Percentiles rank a stretch among this genome's conserved stretches.
Conservation (phyloP, 2,797 vertebrate species). For the Triplophysa yarkandensis region DNA sequence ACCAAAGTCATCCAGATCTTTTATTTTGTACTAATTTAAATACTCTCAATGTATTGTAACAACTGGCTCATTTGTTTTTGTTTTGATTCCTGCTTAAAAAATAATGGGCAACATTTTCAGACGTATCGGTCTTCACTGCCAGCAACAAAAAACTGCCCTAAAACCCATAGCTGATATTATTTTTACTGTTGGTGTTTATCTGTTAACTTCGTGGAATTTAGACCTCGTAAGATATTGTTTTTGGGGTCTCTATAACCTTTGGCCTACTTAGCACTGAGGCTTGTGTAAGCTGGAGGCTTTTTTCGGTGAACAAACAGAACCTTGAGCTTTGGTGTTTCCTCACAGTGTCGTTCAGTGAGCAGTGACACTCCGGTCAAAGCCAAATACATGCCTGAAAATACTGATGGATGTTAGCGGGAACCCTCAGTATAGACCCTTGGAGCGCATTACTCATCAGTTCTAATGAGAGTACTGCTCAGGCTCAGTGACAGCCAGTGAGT, state of each 20-base stretch:
- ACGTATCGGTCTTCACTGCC: not conserved
- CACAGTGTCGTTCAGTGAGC: conserved; percentile 27
- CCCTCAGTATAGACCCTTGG: conserved; percentile 34
- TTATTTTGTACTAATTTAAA: too few species aligned
- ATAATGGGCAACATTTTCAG: not conserved
- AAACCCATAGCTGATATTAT: not conserved
- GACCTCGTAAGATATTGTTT: not conserved
- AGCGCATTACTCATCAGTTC: conserved; percentile 34
- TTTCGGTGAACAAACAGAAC: conserved; percentile 45
- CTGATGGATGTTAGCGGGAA: conserved; percentile 38
- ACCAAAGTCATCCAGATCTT: too few species aligned
- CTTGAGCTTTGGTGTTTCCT: conserved; percentile 39
- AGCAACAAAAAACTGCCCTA: not conserved
- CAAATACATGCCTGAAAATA: conserved; percentile 30
- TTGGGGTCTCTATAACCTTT: conserved; percentile 24
- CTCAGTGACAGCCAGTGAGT: conserved; percentile 37
- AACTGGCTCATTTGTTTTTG: too few species aligned
- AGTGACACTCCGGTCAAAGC: conserved; percentile 34
- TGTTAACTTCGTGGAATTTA: not conserved
- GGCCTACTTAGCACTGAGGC: conserved; percentile 34
- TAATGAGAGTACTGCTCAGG: conserved; percentile 24
- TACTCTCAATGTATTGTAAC: too few species aligned
- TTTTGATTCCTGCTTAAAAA: too few species aligned
- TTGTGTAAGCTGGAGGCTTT: conserved; percentile 48
- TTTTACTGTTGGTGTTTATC: not conserved